These are phyloP conservation scores for Dolomedes plantarius DNA, from an alignment of 2,888 invertebrate genomes.

Conservation along the genomic window DNA sequence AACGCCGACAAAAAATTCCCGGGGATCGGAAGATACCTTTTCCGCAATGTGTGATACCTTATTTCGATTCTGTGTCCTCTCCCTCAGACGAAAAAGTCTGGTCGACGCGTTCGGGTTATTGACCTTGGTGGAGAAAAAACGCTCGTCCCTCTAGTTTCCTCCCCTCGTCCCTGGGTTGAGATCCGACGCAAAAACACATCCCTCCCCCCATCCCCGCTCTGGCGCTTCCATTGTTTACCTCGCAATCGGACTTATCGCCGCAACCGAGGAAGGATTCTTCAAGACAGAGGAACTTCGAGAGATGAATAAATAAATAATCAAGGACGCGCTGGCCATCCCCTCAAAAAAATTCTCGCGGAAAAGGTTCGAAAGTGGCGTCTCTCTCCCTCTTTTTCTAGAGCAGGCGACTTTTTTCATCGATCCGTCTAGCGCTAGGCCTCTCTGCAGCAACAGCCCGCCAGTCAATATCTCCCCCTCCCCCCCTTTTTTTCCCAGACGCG, in stretches of 20 bases:
- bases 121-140: conserved; percentile 51
- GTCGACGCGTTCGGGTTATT: conserved; percentile 46
- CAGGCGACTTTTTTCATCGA: conserved; percentile 69
- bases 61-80: neutral
- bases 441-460: conserved; percentile 63
- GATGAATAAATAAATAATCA: conserved; percentile 57
- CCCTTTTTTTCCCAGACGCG: conserved; percentile 21
- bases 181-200: neutral
- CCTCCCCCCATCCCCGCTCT: conserved; percentile 14
- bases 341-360: conserved; percentile 43
- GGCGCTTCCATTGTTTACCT: conserved; percentile 31
- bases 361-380: conserved; percentile 66
- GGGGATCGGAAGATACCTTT: neutral
- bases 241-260: conserved; percentile 38
- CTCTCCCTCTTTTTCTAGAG: conserved; percentile 54
- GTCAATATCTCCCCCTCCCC: conserved; percentile 59
- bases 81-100: neutral
- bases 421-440: conserved; percentile 54
- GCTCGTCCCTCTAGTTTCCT: conserved; percentile 1
- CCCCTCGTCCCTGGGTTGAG: neutral
- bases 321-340: neutral
- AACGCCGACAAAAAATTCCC: conserved; percentile 9
- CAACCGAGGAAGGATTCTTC: conserved; percentile 12
- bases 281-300: conserved; percentile 9
- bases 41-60: neutral